phyloP scores from a whole-genome alignment of 2,113 vertebrate genomes.

The Caracal caracal region DNA sequence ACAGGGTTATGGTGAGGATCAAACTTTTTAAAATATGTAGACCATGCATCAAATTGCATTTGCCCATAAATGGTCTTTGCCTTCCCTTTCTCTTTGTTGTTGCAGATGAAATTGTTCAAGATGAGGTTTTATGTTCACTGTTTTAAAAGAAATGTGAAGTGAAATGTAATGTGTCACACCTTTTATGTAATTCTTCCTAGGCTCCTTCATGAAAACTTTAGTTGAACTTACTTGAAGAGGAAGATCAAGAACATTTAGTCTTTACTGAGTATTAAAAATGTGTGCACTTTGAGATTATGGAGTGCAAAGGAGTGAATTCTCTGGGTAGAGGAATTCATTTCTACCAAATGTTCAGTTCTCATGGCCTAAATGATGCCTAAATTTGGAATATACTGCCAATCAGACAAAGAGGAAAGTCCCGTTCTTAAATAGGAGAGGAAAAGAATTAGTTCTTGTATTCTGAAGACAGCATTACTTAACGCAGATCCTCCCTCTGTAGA shows the following conservation, averaged over 20 bases:
- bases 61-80: background rate
- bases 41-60: background rate
- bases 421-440: background rate
- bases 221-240: background rate
- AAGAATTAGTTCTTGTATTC: constrained; percentile 18
- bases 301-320: background rate
- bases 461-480: background rate
- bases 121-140: background rate
- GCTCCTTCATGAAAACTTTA: background rate
- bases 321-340: background rate
- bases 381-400: constrained; percentile 6
- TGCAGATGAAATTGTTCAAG: background rate
- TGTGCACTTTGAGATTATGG: background rate
- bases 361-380: constrained; percentile 39
- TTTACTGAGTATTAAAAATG: constrained; percentile 7
- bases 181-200: constrained; percentile 22
- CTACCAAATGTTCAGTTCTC: constrained; percentile 9
- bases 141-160: constrained; percentile 28
- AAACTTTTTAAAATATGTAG: background rate
- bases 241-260: constrained; percentile 24
- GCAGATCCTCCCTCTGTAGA: background rate
- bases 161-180: background rate
- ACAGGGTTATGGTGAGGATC: background rate
- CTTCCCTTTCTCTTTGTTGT: background rate
- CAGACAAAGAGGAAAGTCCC: background rate